Evolutionary conservation across 37 sponge, comb jelly and placozoan species (phyloP).

Genomic region (Tethya wilhelma): DNA sequence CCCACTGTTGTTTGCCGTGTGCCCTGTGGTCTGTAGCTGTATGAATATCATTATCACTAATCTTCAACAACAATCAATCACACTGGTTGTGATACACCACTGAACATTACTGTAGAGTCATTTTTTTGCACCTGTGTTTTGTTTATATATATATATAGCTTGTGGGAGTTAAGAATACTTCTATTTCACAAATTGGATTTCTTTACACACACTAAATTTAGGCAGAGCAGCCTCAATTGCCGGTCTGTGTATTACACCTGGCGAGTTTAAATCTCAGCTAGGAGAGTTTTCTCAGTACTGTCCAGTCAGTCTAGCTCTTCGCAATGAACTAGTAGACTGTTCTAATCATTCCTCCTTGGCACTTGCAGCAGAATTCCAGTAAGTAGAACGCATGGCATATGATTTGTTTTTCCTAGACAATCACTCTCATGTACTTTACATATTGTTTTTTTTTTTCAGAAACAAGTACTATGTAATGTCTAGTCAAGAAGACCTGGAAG

Average conservation of each 20-base stretch:
- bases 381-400: background rate
- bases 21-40: no score
- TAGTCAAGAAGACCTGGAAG: slow-evolving; percentile 48
- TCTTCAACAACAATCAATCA: no score
- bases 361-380: slow-evolving; percentile 82
- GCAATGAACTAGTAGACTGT: slow-evolving; percentile 86
- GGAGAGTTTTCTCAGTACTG: slow-evolving; percentile 89
- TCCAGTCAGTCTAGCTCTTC: slow-evolving; percentile 84
- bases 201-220: no score
- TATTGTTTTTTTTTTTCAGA: slow-evolving; percentile 1
- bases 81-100: no score
- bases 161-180: no score
- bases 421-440: background rate
- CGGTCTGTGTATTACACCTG: slow-evolving; percentile 88
- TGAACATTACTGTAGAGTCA: no score
- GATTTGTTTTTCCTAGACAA: background rate
- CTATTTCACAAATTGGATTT: no score
- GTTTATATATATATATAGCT: no score
- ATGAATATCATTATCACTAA: no score
- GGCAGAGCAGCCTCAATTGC: slow-evolving; percentile 85
- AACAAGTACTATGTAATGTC: slow-evolving; percentile 82
- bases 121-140: no score
- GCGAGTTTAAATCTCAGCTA: slow-evolving; percentile 72
- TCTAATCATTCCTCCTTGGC: slow-evolving; percentile 48
- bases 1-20: no score